phyloP scores from a whole-genome alignment of 1,140 invertebrate species.

The Hypothenemus hampei region DNA sequence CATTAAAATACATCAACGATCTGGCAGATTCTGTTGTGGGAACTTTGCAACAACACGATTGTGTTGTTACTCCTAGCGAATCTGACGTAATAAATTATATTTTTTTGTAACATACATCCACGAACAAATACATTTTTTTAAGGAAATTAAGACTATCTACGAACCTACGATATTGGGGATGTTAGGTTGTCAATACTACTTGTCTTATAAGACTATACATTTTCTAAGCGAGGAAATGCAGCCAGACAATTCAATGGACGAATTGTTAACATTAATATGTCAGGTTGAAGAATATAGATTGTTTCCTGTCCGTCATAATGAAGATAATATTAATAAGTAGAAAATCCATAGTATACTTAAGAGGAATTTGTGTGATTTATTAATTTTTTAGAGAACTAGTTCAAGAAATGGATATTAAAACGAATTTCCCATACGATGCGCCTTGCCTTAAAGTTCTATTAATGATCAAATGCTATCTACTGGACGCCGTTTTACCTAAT shows the following conservation, averaged over 20 bases:
- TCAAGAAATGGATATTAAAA: conserved; percentile 68
- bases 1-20: conserved; percentile 61
- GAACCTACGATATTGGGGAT: conserved; percentile 82
- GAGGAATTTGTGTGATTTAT: not conserved
- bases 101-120: no score
- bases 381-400: conserved; percentile 67
- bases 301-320: conserved; percentile 96
- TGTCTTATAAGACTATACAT: conserved; percentile 87
- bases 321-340: conserved; percentile 90
- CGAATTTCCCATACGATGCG: conserved; percentile 72
- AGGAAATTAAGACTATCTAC: conserved; percentile 36
- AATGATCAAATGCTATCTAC: conserved; percentile 91
- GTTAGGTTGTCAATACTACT: conserved; percentile 95
- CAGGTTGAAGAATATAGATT: conserved; percentile 89
- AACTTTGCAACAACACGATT: conserved; percentile 69
- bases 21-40: conserved; percentile 75
- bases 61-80: conserved; percentile 65
- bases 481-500: conserved; percentile 72
- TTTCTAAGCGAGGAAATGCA: conserved; percentile 71
- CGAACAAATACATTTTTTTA: no score
- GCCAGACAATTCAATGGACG: conserved; percentile 60
- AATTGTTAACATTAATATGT: conserved; percentile 76
- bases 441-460: conserved; percentile 92
- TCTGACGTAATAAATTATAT: conserved; percentile 43
- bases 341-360: conserved; percentile 26